Evolutionary conservation across 2,797 vertebrate genomes (phyloP).

Genomic region (Melopsittacus undulatus): DNA sequence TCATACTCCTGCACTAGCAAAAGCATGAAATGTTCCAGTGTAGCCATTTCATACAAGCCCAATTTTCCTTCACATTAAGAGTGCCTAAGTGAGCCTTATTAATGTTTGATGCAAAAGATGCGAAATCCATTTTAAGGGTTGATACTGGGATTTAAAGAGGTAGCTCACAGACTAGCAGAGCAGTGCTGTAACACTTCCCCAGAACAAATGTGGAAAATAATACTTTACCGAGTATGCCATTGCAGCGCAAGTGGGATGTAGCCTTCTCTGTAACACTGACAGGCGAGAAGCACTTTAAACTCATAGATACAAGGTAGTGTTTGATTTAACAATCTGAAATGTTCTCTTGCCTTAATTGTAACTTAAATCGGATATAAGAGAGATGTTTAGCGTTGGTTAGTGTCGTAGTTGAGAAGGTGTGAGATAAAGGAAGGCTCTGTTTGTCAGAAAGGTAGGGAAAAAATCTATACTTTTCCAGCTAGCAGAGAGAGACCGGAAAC

Average conservation of each 20-base stretch:
- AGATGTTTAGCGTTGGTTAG: neutral
- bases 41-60: constrained; percentile 65
- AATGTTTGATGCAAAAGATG: constrained; percentile 62
- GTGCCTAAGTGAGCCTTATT: constrained; percentile 62
- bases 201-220: constrained; percentile 6
- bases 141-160: constrained; percentile 54
- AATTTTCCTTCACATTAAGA: constrained; percentile 60
- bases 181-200: neutral
- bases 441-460: constrained; percentile 6
- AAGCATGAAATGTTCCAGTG: constrained; percentile 60
- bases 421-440: constrained; percentile 47
- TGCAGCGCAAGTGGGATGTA: neutral
- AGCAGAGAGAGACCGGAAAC: constrained; percentile 35
- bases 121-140: constrained; percentile 56
- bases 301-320: neutral
- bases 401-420: neutral
- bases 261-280: neutral
- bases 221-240: neutral
- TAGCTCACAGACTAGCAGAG: neutral
- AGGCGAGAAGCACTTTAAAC: neutral
- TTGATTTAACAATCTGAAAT: neutral
- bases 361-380: neutral
- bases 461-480: constrained; percentile 56
- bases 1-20: constrained; percentile 55
- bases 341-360: neutral